Conservation (phyloP, 2,888 invertebrate genomes). For the Drosophila borborema region DNA sequence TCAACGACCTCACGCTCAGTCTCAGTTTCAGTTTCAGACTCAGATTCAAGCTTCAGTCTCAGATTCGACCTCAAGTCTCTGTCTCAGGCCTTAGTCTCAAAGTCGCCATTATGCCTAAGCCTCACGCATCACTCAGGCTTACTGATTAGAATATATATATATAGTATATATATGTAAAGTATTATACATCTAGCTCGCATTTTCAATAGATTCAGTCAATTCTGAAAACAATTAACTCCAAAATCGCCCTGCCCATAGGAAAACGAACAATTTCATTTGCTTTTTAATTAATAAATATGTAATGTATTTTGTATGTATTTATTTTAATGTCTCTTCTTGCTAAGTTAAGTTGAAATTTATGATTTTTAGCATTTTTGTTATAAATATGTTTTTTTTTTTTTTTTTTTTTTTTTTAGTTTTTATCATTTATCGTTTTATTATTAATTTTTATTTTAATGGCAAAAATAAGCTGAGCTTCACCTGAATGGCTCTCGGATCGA, state of each 20-base stretch:
- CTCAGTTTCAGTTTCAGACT: no score
- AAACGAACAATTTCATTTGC: not conserved
- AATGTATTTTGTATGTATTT: slow-evolving; percentile 49
- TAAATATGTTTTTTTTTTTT: not conserved
- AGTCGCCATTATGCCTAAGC: no score
- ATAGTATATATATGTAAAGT: no score
- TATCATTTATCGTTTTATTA: not conserved
- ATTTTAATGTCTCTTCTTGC: slow-evolving; percentile 42
- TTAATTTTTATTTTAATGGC: slow-evolving; percentile 14
- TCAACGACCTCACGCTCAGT: no score
- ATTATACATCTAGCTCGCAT: no score
- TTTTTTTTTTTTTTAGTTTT: slow-evolving; percentile 1
- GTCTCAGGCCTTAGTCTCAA: no score
- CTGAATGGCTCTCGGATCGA: slow-evolving; percentile 41
- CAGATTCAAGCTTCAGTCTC: no score
- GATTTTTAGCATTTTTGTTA: slow-evolving; percentile 15
- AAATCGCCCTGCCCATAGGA: not conserved
- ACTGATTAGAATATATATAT: no score
- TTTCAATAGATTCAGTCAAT: not conserved
- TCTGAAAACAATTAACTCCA: not conserved
- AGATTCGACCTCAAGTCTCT: no score
- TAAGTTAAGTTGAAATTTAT: slow-evolving; percentile 33
- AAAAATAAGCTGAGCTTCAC: slow-evolving; percentile 52
- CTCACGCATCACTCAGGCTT: no score
- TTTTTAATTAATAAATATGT: slow-evolving; percentile 50